Base-by-base conservation (phyloP, 2,113 vertebrate species). In the Pandion haliaetus region DNA sequence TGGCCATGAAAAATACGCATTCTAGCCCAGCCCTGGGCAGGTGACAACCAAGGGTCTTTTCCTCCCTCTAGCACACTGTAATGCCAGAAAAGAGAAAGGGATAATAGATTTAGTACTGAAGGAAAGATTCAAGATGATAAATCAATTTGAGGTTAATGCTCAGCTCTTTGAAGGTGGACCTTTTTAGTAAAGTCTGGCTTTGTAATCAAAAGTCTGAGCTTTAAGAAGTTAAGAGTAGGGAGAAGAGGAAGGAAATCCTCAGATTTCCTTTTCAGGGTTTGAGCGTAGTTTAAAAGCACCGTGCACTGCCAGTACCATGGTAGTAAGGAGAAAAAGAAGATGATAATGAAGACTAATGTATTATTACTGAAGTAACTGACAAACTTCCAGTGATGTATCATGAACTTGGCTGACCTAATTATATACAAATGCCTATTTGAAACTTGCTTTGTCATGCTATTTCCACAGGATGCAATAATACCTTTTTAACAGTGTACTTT, bases 61-160 rank as follows among this genome's bases (percentile, higher is more conserved):
- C 29, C 45, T 88, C 25, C 34, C 42, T 84, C 50, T 32, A 66
- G 77, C 52, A 62, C 32, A 18, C 40, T 14, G 12, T 65, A 44
- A 47, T 50, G 52, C 76, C 76, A 69, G 80, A 59, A 93, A 70
- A 45, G 73, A 69, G 61, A 82, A 81, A 50, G 25, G 83, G 32
- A 29, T 59, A 73, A 89, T 67, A 52, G 78, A 92, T 90, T 71
- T 70, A 89, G 77, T 81, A 73, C 21, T 9, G 5, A 45, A 88
- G 82, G 77, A 90, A 96, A 82, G 54, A 58, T 38, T 50, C 29
- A n/a, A 84, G 93, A 86, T 95, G 86, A 96, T 96, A 96, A 96
- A 91, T 97, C 83, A 74, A 31, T 86, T 77, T 38, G 72, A 82
- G 72, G 77, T 81, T 86, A 89, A 84, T 96, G 71, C 26, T 78